Conservation (phyloP, 2,797 vertebrate species). For the Trichosurus vulpecula region DNA sequence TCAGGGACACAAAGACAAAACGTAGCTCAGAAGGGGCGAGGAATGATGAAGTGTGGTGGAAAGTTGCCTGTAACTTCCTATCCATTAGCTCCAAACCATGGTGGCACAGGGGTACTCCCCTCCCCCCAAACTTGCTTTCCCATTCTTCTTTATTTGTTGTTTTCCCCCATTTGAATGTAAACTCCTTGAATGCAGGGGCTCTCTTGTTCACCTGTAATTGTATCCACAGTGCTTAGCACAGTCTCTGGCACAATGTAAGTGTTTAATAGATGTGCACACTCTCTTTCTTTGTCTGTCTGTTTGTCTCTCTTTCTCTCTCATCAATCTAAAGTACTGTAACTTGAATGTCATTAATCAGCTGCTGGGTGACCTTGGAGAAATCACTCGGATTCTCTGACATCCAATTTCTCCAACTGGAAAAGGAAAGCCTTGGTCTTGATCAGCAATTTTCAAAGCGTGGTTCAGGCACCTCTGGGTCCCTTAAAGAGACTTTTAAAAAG, state of each 20-base stretch:
- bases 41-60: background rate
- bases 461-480: no score
- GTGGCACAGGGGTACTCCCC: background rate
- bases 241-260: background rate
- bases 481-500: background rate
- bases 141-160: background rate
- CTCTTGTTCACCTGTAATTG: background rate
- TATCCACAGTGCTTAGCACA: background rate
- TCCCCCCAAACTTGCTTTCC: background rate
- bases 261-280: background rate
- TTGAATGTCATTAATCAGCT: background rate
- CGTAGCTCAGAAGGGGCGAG: background rate
- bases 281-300: no score
- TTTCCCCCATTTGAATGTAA: background rate
- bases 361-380: constrained; percentile 42
- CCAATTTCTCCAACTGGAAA: background rate
- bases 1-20: background rate
- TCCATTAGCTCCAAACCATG: background rate
- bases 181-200: background rate
- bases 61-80: background rate
- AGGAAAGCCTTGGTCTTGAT: background rate
- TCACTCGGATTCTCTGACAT: background rate
- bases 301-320: no score
- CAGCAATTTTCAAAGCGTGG: background rate
- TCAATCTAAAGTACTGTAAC: background rate